Evolutionary conservation across 2,888 invertebrate genomes (phyloP).

Genomic region (Chironomus riparius): DNA sequence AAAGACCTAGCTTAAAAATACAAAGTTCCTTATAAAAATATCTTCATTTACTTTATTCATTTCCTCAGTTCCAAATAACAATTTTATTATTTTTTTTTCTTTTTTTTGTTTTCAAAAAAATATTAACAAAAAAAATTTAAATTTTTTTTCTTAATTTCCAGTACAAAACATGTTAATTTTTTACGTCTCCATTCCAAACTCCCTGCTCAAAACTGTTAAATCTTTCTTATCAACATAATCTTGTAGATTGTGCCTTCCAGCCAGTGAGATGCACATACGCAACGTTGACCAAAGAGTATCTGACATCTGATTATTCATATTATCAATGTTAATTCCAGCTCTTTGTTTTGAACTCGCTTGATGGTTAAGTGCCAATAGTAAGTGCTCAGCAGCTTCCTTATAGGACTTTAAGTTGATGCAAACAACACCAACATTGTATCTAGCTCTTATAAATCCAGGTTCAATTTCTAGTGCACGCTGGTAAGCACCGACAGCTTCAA

Average conservation of each 20-base stretch:
- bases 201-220: constrained; percentile 51
- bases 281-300: constrained; percentile 92
- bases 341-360: constrained; percentile 56
- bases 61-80: too few species aligned
- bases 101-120: too few species aligned
- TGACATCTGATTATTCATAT: constrained; percentile 56
- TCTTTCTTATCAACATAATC: constrained; percentile 53
- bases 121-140: too few species aligned
- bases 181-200: constrained; percentile 36
- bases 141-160: neutral
- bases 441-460: constrained; percentile 92
- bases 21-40: too few species aligned
- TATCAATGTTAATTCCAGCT: constrained; percentile 37
- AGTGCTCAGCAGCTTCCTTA: constrained; percentile 92
- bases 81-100: too few species aligned
- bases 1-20: too few species aligned
- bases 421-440: constrained; percentile 96
- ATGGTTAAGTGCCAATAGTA: constrained; percentile 84
- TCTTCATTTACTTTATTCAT: too few species aligned
- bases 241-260: constrained; percentile 59
- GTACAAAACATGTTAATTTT: neutral
- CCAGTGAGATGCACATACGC: constrained; percentile 74
- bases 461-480: constrained; percentile 80
- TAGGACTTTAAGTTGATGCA: constrained; percentile 94
- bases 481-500: constrained; percentile 95